These are phyloP conservation scores for Barypeithes pellucidus DNA, from an alignment of 2,888 invertebrate species.

Conservation along the genomic window DNA sequence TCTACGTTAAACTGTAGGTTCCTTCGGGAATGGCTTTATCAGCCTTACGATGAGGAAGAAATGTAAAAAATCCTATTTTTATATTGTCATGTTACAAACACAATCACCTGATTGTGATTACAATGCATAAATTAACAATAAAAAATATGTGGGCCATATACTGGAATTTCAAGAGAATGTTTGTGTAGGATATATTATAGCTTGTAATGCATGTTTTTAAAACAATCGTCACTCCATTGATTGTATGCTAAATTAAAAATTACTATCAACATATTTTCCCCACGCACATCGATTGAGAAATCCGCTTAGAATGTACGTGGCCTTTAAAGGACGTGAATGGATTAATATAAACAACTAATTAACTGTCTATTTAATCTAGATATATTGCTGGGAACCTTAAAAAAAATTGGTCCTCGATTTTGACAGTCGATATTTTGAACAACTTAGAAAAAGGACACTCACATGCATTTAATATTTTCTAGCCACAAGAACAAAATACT, in stretches of 20 bases:
- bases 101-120: neutral
- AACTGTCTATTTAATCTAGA: neutral
- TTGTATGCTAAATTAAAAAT: conserved; percentile 44
- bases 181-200: conserved; percentile 33
- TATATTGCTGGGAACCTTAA: too few species aligned
- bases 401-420: too few species aligned
- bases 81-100: neutral
- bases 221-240: conserved; percentile 45
- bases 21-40: too few species aligned
- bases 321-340: conserved; percentile 43
- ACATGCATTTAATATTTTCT: too few species aligned
- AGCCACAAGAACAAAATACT: too few species aligned
- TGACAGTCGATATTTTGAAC: too few species aligned
- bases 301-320: conserved; percentile 29
- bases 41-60: too few species aligned
- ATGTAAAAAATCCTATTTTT: neutral
- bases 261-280: conserved; percentile 31
- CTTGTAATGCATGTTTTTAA: conserved; percentile 31
- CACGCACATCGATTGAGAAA: conserved; percentile 30
- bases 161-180: conserved; percentile 20
- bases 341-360: conserved; percentile 1
- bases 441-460: too few species aligned
- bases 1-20: too few species aligned
- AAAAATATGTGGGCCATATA: conserved; percentile 35
- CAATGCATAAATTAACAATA: conserved; percentile 7